Conservation (phyloP, 2,888 invertebrate genomes). For the Cataglyphis altisquamis region DNA sequence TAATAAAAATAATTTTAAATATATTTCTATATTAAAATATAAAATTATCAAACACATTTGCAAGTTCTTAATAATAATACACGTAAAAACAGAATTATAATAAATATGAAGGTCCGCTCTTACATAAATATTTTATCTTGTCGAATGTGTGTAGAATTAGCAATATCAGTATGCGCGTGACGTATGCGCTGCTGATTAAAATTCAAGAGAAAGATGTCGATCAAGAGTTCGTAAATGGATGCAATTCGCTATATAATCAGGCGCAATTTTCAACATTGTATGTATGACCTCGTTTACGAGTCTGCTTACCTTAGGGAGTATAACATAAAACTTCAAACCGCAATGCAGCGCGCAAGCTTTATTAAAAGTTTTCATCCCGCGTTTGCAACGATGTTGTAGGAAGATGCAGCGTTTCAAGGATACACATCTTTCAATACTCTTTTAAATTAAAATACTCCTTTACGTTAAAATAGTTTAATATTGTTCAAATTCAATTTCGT, state of each 20-base stretch:
- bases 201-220: slow-evolving; percentile 28
- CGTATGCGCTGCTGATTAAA: background rate
- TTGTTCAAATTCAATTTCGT: background rate
- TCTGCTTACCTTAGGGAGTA: slow-evolving; percentile 44
- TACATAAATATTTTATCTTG: background rate
- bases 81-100: background rate
- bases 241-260: background rate
- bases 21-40: background rate
- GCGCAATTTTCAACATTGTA: slow-evolving; percentile 39
- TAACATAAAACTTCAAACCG: slow-evolving; percentile 47
- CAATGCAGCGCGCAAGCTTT: slow-evolving; percentile 45
- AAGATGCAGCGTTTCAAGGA: slow-evolving; percentile 17
- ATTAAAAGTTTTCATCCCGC: slow-evolving; percentile 42
- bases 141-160: background rate
- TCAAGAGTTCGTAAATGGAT: slow-evolving; percentile 10
- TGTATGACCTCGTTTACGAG: slow-evolving; percentile 40
- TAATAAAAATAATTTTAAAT: background rate
- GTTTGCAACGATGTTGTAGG: background rate
- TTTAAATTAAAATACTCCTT: too few relatives aligned
- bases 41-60: background rate
- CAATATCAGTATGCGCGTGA: background rate
- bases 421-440: background rate
- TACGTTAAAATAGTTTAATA: background rate
- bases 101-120: background rate
- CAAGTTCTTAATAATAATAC: background rate